Evolutionary conservation across 2,888 invertebrate species (phyloP), one percentile per base, ranked within the genome.

Genomic region (Hypomecis punctinalis): DNA sequence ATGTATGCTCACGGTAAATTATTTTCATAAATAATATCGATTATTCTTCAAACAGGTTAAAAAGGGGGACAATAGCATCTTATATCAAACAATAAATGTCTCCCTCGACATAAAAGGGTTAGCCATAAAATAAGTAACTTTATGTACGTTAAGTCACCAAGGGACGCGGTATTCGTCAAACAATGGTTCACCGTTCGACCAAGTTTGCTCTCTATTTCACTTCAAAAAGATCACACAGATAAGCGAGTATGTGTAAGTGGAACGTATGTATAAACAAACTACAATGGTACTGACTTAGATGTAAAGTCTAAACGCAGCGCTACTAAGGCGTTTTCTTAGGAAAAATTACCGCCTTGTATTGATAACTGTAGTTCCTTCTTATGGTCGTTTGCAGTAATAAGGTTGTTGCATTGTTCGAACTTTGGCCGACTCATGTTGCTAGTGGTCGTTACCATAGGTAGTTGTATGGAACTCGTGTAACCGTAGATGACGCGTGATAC

Each of bases 211-310:
- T 62, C 58, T 43, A 53, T 60, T 62, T 40, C 37, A 59, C 52
- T 39, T 65, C 67, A 63, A 67, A 64, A 67, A 69, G 66, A 67
- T 65, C 61, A 36, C 56, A 7, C 60, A 47, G 64, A 65, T 64
- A 65, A 62, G 53, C 42, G 23, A 53, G 45, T 56, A 39, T 60
- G 61, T 49, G 53, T 48, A 52, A 40, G 48, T 45, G 42, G 39
- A 23, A 23, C 23, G 9, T 10, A 23, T 10, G 39, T 40, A 51
- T 13, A 56, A 46, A 39, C 46, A 47, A 46, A 39, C 39, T 52
- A 39, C 13, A 40, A 10, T 40, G 23, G 0, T 7, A 39, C 52
- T 9, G 2, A 36, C 6, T 36, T 39, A 23, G 9, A 8, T 13
- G 1, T 10, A 40, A 6, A 39, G 9, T 39, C 10, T 6, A 8